A percentile compares a stretch with the other conserved stretches of the same genome.
These are phyloP conservation scores for Spodoptera picta DNA, from an alignment of 2,888 invertebrate species.

Conservation along the genomic window DNA sequence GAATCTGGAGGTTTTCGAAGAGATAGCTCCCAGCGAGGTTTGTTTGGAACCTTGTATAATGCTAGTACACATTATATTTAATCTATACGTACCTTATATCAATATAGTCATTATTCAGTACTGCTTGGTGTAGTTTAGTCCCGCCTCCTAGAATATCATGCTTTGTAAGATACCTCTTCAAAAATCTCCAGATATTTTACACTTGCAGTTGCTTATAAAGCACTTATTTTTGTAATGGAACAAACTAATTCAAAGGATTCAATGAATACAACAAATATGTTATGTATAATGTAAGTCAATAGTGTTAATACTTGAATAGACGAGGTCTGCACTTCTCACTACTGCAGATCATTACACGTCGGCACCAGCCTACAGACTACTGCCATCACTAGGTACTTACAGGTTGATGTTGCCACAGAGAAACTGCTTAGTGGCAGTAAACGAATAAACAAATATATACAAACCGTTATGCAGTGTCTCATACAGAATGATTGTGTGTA, in stretches of 20 bases:
- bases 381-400: too few species aligned
- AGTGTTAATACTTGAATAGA: too few species aligned
- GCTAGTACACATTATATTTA: constrained; percentile 33
- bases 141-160: constrained; percentile 37
- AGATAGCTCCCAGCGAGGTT: constrained; percentile 80
- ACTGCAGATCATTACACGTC: too few species aligned
- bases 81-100: constrained; percentile 30
- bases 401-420: too few species aligned
- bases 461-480: too few species aligned
- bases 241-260: neutral
- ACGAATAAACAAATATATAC: too few species aligned
- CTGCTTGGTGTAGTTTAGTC: constrained; percentile 34
- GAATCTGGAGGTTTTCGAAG: constrained; percentile 82
- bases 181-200: constrained; percentile 73
- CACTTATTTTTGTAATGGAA: constrained; percentile 13
- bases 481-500: constrained; percentile 63
- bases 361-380: too few species aligned
- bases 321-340: too few species aligned
- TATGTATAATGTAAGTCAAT: neutral
- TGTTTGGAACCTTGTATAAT: constrained; percentile 62
- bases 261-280: neutral
- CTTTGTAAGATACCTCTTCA: constrained; percentile 69
- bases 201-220: constrained; percentile 33
- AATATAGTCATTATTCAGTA: constrained; percentile 23
- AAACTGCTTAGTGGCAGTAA: too few species aligned